These are phyloP conservation scores for Odobenus rosmarus DNA, from an alignment of 2,113 vertebrate genomes.

Conservation along the genomic window DNA sequence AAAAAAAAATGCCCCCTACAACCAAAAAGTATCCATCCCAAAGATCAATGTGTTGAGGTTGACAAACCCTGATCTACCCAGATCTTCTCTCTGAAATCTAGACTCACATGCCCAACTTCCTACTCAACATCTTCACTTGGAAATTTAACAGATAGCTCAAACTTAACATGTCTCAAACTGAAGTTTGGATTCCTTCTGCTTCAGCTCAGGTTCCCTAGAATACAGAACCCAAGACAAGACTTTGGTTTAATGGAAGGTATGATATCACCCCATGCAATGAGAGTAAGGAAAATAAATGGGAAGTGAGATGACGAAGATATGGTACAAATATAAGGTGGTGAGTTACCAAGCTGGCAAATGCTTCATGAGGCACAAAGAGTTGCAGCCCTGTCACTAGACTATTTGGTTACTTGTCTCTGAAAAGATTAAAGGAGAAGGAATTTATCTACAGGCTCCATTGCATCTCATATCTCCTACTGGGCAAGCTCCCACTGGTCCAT, in stretches of 20 bases:
- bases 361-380: not conserved
- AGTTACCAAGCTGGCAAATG: not conserved
- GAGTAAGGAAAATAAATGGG: not conserved
- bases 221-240: not conserved
- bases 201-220: not conserved
- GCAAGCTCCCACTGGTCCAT: not conserved
- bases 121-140: not conserved
- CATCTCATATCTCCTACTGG: not conserved
- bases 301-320: not conserved
- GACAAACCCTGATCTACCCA: not conserved
- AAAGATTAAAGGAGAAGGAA: not conserved
- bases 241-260: not conserved
- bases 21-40: not conserved
- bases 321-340: not conserved
- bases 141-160: not conserved
- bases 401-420: not conserved
- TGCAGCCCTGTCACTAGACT: not conserved
- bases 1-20: not conserved
- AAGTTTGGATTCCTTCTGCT: not conserved
- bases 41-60: not conserved
- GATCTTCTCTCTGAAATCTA: not conserved
- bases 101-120: not conserved
- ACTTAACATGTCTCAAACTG: not conserved
- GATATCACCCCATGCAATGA: not conserved
- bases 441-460: not conserved